Evolutionary conservation across 2,113 vertebrate species (phyloP).

Genomic region (Labeo catla): DNA sequence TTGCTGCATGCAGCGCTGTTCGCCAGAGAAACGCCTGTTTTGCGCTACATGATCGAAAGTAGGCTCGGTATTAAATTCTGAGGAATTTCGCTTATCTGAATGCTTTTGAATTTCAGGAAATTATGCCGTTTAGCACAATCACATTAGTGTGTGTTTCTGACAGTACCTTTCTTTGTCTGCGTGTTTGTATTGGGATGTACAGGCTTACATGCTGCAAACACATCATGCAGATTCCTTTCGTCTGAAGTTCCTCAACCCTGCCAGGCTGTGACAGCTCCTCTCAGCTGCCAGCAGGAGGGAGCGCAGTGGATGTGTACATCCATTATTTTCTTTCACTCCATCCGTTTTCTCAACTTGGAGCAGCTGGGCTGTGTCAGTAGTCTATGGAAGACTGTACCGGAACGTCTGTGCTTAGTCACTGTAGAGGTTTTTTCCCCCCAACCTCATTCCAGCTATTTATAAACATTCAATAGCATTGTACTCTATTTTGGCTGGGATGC

Average conservation of each 20-base stretch:
- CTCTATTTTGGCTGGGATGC: neutral
- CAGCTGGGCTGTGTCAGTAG: conserved; percentile 49
- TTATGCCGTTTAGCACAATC: neutral
- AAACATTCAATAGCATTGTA: neutral
- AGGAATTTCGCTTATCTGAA: neutral
- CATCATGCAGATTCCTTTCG: conserved; percentile 27
- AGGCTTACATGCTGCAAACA: conserved; percentile 37
- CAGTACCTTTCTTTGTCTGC: conserved; percentile 39
- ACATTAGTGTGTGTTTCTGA: neutral
- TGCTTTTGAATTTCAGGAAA: conserved; percentile 1
- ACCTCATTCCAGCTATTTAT: conserved; percentile 12
- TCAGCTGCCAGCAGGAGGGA: conserved; percentile 16
- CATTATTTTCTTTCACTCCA: conserved; percentile 33
- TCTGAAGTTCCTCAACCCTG: conserved; percentile 37
- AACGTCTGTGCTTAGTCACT: conserved; percentile 43
- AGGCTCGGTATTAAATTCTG: neutral
- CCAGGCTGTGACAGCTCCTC: conserved; percentile 44
- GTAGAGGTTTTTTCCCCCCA: neutral
- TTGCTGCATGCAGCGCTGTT: conserved; percentile 12
- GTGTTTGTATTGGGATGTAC: conserved; percentile 19
- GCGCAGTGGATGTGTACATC: conserved; percentile 37
- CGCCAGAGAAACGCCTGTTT: neutral
- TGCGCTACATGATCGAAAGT: neutral
- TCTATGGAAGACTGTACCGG: conserved; percentile 32
- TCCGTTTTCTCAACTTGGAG: conserved; percentile 43